Evolutionary conservation across 2,113 vertebrate species (phyloP), one percentile per base, ranked within the genome.

Genomic region (Notarius lentiginosus): DNA sequence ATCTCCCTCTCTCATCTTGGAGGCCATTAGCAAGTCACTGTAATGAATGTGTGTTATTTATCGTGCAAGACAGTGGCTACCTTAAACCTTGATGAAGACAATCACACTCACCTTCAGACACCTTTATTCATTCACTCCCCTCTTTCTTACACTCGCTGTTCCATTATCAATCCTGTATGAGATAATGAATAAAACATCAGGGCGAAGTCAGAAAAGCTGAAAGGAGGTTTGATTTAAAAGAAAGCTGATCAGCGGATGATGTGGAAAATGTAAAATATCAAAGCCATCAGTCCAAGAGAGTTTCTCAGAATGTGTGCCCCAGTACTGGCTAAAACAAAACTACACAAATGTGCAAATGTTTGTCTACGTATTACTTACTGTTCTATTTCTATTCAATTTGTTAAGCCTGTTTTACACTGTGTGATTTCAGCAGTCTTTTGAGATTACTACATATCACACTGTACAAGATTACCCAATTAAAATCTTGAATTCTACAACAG

Each of bases 1-100:
- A 88, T 90, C 86, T 87, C 72, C 75, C 55, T 66, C 82, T 85
- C 77, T 86, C 55, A 79, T 77, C 70, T 87, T 18, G 61, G 58
- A 73, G 51, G 49, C 76, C 87, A 83, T 89, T 87, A 88, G 83
- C 75, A 12, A 61, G 65, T 87, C 61, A 79, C 85, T 53, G 61
- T 88, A 88, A 89, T 90, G 88, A 88, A 86, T 90, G 87, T 87
- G 87, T 83, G 88, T 86, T 90, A 90, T 90, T 90, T 89, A 89
- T 89, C 75, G 77, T 56, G 63, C 76, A 84, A 84, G 83, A 88
- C 84, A 60, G 83, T 79, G 84, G 84, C 84, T 87, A 83, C 84
- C 85, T 81, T 87, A 65, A 65, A 68, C 87, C 84, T 83, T 79
- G 80, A 77, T 87, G 86, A 89, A 86, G 87, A 90, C 86, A 81